phyloP scores from a whole-genome alignment of 2,888 invertebrate species.

The Masnerella sp. region DNA sequence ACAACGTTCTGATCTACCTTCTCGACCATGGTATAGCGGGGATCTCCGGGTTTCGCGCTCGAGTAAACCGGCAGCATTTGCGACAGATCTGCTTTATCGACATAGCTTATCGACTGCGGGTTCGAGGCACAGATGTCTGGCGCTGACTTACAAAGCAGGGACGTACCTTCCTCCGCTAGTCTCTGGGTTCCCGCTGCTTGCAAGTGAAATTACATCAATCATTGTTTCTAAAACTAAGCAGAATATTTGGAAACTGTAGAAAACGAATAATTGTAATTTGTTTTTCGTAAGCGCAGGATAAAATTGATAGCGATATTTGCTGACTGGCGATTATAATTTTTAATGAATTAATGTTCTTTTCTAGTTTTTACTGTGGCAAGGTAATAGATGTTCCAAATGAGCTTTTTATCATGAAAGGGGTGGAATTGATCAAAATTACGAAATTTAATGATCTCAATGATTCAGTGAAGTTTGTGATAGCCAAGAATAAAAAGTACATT shows the following conservation, averaged over 20 bases:
- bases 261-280: too few relatives aligned
- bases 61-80: slow-evolving; percentile 75
- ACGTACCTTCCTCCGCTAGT: slow-evolving; percentile 74
- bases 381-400: too few relatives aligned
- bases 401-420: too few relatives aligned
- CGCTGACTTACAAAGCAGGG: slow-evolving; percentile 74
- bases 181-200: slow-evolving; percentile 66
- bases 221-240: too few relatives aligned
- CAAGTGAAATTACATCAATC: slow-evolving; percentile 19
- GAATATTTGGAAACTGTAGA: too few relatives aligned
- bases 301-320: too few relatives aligned
- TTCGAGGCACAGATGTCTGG: slow-evolving; percentile 76
- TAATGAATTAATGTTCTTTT: too few relatives aligned
- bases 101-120: slow-evolving; percentile 75
- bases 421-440: too few relatives aligned
- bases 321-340: too few relatives aligned
- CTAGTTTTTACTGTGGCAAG: too few relatives aligned
- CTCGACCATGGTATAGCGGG: slow-evolving; percentile 70
- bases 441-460: neutral
- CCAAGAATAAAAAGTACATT: neutral
- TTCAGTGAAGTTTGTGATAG: slow-evolving; percentile 6
- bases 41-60: slow-evolving; percentile 70
- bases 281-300: too few relatives aligned
- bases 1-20: slow-evolving; percentile 72
- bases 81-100: slow-evolving; percentile 75